Evolutionary conservation across 2,888 invertebrate genomes (phyloP), one percentile per base, ranked within the genome.

Genomic region (Pterostichus niger): DNA sequence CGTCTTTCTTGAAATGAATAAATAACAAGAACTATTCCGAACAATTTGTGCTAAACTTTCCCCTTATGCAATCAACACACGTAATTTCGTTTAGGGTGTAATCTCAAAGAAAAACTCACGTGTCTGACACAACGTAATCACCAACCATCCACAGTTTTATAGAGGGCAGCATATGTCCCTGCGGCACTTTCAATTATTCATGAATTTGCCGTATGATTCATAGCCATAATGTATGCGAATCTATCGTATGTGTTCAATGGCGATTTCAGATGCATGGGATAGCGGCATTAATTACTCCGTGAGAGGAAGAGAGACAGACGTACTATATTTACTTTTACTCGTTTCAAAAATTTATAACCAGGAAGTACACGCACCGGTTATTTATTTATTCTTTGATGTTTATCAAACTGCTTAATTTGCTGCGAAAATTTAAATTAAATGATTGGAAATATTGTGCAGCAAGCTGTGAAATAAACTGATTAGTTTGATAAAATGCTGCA

Each of bases 191-290:
- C 79, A 80, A 80, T 80, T 49, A 80, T 80, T 64, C 79, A 80
- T 80, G 79, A 80, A 80, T 80, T 80, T 80, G 44, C 52, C 40
- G 31, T 80, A 80, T 80, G 79, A 80, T 68, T 80, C 79, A 78
- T 61, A 40, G 59, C 44, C 61, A 15, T 78, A 78, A 78, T 78
- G 17, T 78, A 80, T 80, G 68, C 79, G 64, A 64, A 79, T 64
- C 64, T 15, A 49, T 44, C 24, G 24, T 24, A 35, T 77, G 33
- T 24, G 59, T 40, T 40, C 59, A 78, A 13, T 54, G 11, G 6
- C 13, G 44, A 76, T 76, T 76, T n/a, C 33, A 54, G 54, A 52
- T 71, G 71, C 71, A 71, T 71, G 13, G 54, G 6, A 54, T 40
- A 15, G 35, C n/a, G 11, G 71, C 71, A 71, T 76, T 54, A 76